These are phyloP conservation scores for Lacerta viridis DNA, from an alignment of 2,797 vertebrate species.

Conservation along the genomic window DNA sequence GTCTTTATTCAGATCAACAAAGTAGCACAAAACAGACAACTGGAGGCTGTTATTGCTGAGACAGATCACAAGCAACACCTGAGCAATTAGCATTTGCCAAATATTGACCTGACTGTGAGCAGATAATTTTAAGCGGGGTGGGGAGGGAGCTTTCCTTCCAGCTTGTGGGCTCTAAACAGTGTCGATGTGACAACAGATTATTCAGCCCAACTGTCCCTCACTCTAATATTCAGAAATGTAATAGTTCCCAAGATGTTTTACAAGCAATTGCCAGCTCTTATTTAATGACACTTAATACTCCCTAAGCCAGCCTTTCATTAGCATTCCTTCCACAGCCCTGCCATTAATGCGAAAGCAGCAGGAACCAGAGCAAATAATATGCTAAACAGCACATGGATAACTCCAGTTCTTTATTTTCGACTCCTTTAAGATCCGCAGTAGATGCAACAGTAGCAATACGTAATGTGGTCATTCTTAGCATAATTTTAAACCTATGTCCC, in stretches of 20 bases:
- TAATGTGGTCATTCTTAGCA: background rate
- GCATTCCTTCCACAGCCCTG: slow-evolving; percentile 66
- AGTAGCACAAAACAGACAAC: background rate
- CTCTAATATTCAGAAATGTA: slow-evolving; percentile 45
- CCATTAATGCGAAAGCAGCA: slow-evolving; percentile 67
- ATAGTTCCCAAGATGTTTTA: slow-evolving; percentile 49
- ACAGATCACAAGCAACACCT: slow-evolving; percentile 17
- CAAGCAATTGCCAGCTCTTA: slow-evolving; percentile 61
- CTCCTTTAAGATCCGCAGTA: slow-evolving; percentile 25
- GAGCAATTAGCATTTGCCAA: slow-evolving; percentile 39
- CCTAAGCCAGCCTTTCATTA: slow-evolving; percentile 65
- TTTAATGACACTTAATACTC: slow-evolving; percentile 64
- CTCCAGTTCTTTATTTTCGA: slow-evolving; percentile 38
- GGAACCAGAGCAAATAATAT: slow-evolving; percentile 65
- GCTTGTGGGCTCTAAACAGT: slow-evolving; percentile 42
- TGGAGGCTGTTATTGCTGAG: slow-evolving; percentile 9
- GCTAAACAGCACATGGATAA: slow-evolving; percentile 49
- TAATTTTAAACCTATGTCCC: slow-evolving; percentile 8
- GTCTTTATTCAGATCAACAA: slow-evolving; percentile 24
- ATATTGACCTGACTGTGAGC: slow-evolving; percentile 8
- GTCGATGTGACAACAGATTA: slow-evolving; percentile 46
- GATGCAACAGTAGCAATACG: slow-evolving; percentile 14
- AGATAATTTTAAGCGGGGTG: slow-evolving; percentile 40
- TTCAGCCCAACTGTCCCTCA: slow-evolving; percentile 57
- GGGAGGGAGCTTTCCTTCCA: slow-evolving; percentile 44